phyloP scores from a whole-genome alignment of 2,797 vertebrate genomes.

The Gymnopithys bicolor region DNA sequence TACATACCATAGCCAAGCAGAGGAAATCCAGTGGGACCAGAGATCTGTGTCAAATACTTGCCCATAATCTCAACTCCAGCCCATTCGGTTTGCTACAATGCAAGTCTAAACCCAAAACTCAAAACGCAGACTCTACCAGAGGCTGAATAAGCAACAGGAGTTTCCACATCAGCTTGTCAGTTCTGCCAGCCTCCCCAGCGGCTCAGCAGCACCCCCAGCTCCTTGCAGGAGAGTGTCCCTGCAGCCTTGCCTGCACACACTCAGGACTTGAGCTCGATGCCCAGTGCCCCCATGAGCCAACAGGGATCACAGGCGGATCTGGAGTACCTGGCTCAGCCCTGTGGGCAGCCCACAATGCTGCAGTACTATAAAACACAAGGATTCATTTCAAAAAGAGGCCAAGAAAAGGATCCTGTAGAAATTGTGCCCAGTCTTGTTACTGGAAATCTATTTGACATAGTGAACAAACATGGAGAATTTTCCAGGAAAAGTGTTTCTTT shows the following conservation, averaged over 20 bases:
- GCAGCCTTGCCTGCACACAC: too few relatives aligned
- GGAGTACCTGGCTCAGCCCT: not conserved
- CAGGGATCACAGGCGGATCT: not conserved
- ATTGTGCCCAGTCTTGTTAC: not conserved
- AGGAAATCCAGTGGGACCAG: not conserved
- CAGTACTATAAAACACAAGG: not conserved
- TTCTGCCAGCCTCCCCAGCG: not conserved
- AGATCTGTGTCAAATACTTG: not conserved
- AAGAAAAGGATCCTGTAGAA: not conserved
- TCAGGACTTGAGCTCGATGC: rapidly evolving
- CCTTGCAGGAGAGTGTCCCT: not conserved
- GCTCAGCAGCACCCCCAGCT: not conserved
- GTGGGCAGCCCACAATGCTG: rapidly evolving
- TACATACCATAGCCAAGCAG: rapidly evolving
- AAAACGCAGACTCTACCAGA: not conserved
- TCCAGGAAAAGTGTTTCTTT: slow-evolving; percentile 73
- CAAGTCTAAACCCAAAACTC: not conserved
- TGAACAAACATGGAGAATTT: slow-evolving; percentile 10
- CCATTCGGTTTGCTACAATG: rapidly evolving
- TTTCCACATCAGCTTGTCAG: not conserved
- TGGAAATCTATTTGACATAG: not conserved
- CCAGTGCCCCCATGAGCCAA: not conserved
- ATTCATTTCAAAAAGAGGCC: not conserved
- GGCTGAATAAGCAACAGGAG: not conserved
- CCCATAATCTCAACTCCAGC: not conserved